Evolutionary conservation across 2,797 vertebrate genomes (phyloP), one percentile per base, ranked within the genome.

Genomic region (Neopelma chrysocephalum): DNA sequence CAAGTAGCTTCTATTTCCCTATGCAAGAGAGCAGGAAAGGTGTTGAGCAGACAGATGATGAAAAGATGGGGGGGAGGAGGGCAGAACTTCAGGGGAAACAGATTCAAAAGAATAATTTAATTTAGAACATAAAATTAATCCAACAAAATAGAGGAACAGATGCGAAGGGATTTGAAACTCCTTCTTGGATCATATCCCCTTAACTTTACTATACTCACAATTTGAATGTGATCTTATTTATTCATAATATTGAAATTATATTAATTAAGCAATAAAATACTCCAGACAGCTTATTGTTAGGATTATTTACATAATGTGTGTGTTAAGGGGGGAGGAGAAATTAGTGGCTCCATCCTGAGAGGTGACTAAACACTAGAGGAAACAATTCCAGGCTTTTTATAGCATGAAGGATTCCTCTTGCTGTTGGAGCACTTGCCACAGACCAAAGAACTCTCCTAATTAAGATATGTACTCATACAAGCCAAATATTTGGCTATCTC

Each of bases 101-200:
- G n/a, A 91, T 97, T 96, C 87, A 60, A 71, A 94, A 96, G 93
- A 97, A 97, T 97, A 97, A 97, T 97, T 97, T 97, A 97, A 98
- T 98, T 97, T 96, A 48, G 95, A 96, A 97, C 95, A 93, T 93
- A 90, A 97, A 97, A 97, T 97, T 96, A 96, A 93, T 94, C 88
- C 78, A 96, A 92, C 91, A 95, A 96, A 97, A 95, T 91, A 97
- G 88, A 96, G 75, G 90, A 96, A 94, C 98, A 98, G 97, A 97
- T 98, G 97, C 9, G 9, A 93, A 93, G 97, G 97, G 98, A 97
- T 87, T 95, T 97, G 87, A 90, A 97, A 96, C 53, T 96, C 95
- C 95, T 96, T 72, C 86, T 97, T 96, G 95, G 94, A 93, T 97
- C 95, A 31, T 93, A 96, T 84, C 91, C 88, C 89, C 92, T 96